Conservation (phyloP, 2,113 vertebrate genomes). For the Panthera tigris region DNA sequence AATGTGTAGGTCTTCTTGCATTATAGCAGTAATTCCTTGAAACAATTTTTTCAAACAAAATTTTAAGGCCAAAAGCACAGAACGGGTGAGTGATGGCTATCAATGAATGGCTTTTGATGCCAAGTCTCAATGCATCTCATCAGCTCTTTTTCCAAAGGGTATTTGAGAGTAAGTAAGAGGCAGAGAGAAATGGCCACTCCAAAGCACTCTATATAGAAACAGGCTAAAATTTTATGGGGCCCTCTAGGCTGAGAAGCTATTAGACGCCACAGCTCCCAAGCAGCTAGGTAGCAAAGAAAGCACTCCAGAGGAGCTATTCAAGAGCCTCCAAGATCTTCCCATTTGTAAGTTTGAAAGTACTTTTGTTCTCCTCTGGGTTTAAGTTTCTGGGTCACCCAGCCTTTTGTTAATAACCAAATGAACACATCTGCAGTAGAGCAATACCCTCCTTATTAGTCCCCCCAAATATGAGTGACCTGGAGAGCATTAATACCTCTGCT, state of each 20-base stretch:
- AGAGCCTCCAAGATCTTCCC: slow-evolving; percentile 51
- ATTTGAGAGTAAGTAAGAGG: slow-evolving; percentile 64
- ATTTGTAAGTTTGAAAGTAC: slow-evolving; percentile 58
- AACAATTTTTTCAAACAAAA: slow-evolving; percentile 10
- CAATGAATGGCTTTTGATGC: slow-evolving; percentile 65
- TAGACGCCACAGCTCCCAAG: slow-evolving; percentile 43
- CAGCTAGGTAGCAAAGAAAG: slow-evolving; percentile 64
- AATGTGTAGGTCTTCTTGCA: background rate
- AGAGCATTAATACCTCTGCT: background rate
- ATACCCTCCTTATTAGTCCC: background rate
- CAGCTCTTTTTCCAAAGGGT: slow-evolving; percentile 67
- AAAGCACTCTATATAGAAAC: slow-evolving; percentile 67
- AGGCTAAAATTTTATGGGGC: slow-evolving; percentile 56
- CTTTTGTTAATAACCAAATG: slow-evolving; percentile 62
- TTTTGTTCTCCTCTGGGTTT: slow-evolving; percentile 68
- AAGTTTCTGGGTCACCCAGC: slow-evolving; percentile 62
- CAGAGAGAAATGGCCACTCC: slow-evolving; percentile 67
- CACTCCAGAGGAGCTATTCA: slow-evolving; percentile 65
- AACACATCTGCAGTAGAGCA: slow-evolving; percentile 1
- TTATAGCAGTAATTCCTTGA: slow-evolving; percentile 30
- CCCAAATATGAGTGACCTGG: background rate
- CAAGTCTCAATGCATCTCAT: slow-evolving; percentile 71
- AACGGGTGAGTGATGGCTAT: background rate
- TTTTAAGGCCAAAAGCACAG: slow-evolving; percentile 3
- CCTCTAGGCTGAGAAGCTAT: slow-evolving; percentile 54